A percentile compares a stretch with the other conserved stretches of the same genome.
These are phyloP conservation scores for Pachypeltis micranthus DNA, from an alignment of 1,140 invertebrate species.

Conservation along the genomic window DNA sequence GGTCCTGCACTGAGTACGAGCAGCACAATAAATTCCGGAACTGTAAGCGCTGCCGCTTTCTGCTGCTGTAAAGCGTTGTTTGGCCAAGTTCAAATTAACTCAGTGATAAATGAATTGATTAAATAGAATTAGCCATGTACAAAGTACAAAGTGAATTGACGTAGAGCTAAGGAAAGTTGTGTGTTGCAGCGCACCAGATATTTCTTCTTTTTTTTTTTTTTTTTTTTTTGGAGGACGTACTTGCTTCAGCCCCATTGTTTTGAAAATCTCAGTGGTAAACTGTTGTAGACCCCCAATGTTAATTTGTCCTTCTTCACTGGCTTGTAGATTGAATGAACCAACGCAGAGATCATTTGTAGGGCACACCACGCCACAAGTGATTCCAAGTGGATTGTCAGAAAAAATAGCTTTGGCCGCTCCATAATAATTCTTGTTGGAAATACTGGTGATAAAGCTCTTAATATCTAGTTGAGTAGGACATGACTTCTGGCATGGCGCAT, in stretches of 20 bases:
- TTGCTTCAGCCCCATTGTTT: slow-evolving; percentile 84
- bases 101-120: too few relatives aligned
- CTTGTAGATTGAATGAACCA: slow-evolving; percentile 91
- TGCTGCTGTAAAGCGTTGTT: too few relatives aligned
- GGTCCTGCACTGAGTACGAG: too few relatives aligned
- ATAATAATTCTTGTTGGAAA: slow-evolving; percentile 97
- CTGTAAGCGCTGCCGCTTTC: too few relatives aligned
- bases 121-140: too few relatives aligned
- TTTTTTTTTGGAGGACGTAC: slow-evolving; percentile 70
- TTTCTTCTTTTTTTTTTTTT: too few relatives aligned
- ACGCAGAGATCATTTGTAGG: slow-evolving; percentile 97
- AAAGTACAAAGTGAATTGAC: too few relatives aligned
- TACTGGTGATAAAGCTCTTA: slow-evolving; percentile 92
- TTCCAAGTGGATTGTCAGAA: slow-evolving; percentile 90
- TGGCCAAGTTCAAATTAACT: too few relatives aligned
- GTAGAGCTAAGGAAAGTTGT: too few relatives aligned
- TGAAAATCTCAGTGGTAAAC: slow-evolving; percentile 92
- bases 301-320: slow-evolving; percentile 90
- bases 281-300: slow-evolving; percentile 98
- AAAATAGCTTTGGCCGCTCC: slow-evolving; percentile 93
- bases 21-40: too few relatives aligned
- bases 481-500: slow-evolving; percentile 96
- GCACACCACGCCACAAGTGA: slow-evolving; percentile 98
- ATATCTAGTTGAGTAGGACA: slow-evolving; percentile 96
- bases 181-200: too few relatives aligned